These are phyloP conservation scores for Papilio aristodemus DNA, from an alignment of 1,140 invertebrate genomes.

Conservation along the genomic window DNA sequence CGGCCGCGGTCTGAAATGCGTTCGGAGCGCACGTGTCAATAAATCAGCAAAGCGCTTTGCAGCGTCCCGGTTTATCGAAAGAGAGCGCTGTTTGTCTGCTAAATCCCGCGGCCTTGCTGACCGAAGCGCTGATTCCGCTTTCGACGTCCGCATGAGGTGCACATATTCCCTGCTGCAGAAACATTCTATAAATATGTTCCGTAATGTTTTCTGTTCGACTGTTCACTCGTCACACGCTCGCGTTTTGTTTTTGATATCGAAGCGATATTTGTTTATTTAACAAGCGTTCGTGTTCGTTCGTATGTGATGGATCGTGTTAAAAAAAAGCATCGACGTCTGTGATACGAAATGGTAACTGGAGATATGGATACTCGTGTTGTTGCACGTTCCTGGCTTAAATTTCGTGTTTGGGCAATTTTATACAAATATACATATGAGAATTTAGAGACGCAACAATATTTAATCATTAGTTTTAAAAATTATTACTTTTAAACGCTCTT, in stretches of 20 bases:
- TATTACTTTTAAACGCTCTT: too few species aligned
- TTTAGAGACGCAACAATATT: too few species aligned
- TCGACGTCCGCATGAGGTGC: neutral
- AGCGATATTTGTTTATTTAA: conserved; percentile 10
- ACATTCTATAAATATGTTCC: conserved; percentile 12
- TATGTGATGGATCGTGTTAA: neutral
- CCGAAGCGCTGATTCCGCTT: conserved; percentile 20
- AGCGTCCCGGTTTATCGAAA: conserved; percentile 15
- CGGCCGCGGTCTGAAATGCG: conserved; percentile 2
- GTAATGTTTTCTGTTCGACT: conserved; percentile 14
- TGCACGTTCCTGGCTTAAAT: neutral
- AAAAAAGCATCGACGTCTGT: neutral
- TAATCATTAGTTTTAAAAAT: too few species aligned
- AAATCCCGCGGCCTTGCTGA: conserved; percentile 7
- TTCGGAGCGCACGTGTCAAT: conserved; percentile 15
- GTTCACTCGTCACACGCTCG: conserved; percentile 11
- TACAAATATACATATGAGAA: too few species aligned
- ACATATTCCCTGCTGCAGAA: neutral
- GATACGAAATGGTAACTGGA: neutral
- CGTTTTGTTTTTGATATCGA: conserved; percentile 1
- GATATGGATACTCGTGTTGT: neutral
- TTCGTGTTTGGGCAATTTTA: too few species aligned
- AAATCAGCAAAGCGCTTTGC: conserved; percentile 16
- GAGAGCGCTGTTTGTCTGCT: conserved; percentile 12
- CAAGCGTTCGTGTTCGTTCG: neutral